Conservation (phyloP, 1,140 invertebrate species). For the Formica exsecta region DNA sequence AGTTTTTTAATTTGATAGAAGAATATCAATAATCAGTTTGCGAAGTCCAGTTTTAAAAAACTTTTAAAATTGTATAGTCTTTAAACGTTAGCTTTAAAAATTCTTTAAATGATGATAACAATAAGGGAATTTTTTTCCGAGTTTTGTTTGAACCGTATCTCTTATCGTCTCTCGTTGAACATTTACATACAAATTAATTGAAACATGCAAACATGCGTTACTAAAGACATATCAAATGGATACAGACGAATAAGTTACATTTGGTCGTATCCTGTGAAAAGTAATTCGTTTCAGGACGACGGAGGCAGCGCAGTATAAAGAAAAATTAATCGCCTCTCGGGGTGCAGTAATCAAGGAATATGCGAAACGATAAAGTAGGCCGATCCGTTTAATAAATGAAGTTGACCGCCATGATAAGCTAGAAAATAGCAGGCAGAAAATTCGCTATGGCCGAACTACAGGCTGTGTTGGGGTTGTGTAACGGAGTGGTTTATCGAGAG, state of each 20-base stretch:
- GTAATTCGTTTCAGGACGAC: background rate
- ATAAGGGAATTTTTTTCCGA: background rate
- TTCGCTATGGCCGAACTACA: constrained; percentile 31
- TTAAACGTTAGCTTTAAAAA: background rate
- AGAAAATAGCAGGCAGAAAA: constrained; percentile 62
- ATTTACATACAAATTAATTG: constrained; percentile 19
- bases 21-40: background rate
- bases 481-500: constrained; percentile 53
- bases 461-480: constrained; percentile 1
- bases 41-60: background rate
- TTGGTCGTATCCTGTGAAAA: background rate
- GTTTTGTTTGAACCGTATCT: background rate
- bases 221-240: background rate
- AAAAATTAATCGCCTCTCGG: constrained; percentile 66
- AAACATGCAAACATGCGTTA: constrained; percentile 4
- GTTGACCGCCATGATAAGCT: constrained; percentile 55
- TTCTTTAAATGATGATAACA: background rate
- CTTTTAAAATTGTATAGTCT: background rate
- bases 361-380: constrained; percentile 54
- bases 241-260: constrained; percentile 10
- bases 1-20: background rate
- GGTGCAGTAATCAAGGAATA: constrained; percentile 44
- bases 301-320: constrained; percentile 37
- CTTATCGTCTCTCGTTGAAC: background rate
- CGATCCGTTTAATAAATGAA: constrained; percentile 71